Conservation (phyloP, 2,888 invertebrate species). For the Nysson spinosus region DNA sequence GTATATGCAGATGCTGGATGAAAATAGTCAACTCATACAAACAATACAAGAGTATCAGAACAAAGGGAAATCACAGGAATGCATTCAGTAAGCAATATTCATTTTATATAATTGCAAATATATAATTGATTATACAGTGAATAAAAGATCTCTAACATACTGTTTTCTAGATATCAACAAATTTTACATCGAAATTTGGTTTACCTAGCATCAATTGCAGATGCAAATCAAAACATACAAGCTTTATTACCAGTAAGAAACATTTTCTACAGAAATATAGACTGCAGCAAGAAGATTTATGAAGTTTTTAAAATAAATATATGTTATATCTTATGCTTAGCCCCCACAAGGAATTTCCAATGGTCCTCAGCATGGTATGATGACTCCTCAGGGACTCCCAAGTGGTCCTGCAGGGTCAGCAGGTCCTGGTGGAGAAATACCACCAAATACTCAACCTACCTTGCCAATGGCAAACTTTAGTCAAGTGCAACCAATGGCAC, state of each 20-base stretch:
- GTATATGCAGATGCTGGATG: slow-evolving; percentile 90
- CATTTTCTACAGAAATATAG: not conserved
- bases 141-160: not conserved
- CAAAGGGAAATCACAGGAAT: slow-evolving; percentile 95
- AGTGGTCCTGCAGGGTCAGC: slow-evolving; percentile 72
- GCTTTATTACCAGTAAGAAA: slow-evolving; percentile 89
- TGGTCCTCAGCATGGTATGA: slow-evolving; percentile 76
- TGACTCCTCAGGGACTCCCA: slow-evolving; percentile 76
- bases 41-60: slow-evolving; percentile 98
- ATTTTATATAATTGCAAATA: not conserved
- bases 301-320: not conserved
- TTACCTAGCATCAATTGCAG: slow-evolving; percentile 97
- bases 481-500: slow-evolving; percentile 75
- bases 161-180: slow-evolving; percentile 85
- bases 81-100: slow-evolving; percentile 84
- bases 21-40: slow-evolving; percentile 97
- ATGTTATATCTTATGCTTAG: slow-evolving; percentile 66
- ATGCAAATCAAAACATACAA: slow-evolving; percentile 95
- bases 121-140: not conserved
- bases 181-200: slow-evolving; percentile 96
- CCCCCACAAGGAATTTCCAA: slow-evolving; percentile 80
- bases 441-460: slow-evolving; percentile 73
- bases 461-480: slow-evolving; percentile 74
- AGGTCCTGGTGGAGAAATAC: slow-evolving; percentile 73
- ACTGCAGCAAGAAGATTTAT: not conserved